These are phyloP conservation scores for Ophiothrix spiculata DNA, from an alignment of 35 echinoderm and acorn worm genomes.

Conservation along the genomic window DNA sequence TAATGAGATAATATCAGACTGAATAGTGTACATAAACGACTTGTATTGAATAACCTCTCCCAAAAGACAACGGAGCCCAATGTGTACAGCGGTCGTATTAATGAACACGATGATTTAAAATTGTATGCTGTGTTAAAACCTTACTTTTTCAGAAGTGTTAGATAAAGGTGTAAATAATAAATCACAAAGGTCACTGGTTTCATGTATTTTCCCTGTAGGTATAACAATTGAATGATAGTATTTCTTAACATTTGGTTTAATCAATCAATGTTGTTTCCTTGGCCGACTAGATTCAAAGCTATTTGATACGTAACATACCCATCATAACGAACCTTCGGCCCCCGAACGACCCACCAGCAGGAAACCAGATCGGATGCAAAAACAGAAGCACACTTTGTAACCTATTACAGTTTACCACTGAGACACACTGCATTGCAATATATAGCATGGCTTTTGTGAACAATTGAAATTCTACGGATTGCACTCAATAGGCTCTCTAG, in stretches of 20 bases:
- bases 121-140: background rate
- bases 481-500: background rate
- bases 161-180: background rate
- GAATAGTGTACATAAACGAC: background rate
- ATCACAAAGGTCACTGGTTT: background rate
- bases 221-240: conserved; percentile 1
- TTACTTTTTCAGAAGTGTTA: background rate
- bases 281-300: background rate
- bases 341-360: background rate
- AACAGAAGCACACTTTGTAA: background rate
- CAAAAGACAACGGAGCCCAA: background rate
- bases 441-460: background rate
- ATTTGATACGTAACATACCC: background rate
- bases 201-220: background rate
- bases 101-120: background rate
- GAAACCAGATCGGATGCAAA: background rate
- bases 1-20: too few species aligned
- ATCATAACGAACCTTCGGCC: background rate
- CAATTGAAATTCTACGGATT: background rate
- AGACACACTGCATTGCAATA: background rate
- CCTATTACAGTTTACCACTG: background rate
- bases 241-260: background rate
- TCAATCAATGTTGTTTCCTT: background rate
- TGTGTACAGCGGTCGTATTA: background rate
- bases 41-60: background rate